Percentiles rank a stretch among this genome's conserved stretches.
Evolutionary conservation across 1,140 invertebrate genomes (phyloP).

Genomic region (Sarcophaga peregrina): DNA sequence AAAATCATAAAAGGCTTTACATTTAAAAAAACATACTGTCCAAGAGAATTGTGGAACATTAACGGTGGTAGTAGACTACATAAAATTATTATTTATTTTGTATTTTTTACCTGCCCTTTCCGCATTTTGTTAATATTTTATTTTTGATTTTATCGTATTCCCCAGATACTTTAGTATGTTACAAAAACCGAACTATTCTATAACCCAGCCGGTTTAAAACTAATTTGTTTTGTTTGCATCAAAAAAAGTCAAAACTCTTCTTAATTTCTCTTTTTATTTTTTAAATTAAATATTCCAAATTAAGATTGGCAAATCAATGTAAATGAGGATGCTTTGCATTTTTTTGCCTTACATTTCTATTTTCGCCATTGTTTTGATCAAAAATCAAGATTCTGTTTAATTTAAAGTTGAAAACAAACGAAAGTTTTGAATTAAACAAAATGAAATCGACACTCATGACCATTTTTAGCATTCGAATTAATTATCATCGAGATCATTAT

Average conservation of each 20-base stretch:
- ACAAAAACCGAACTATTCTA: background rate
- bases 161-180: background rate
- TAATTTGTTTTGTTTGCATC: background rate
- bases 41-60: too few relatives aligned
- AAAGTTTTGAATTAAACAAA: background rate
- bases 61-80: too few relatives aligned
- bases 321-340: background rate
- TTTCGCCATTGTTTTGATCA: background rate
- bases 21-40: too few relatives aligned
- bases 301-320: background rate
- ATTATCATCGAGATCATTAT: background rate
- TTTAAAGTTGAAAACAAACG: constrained; percentile 33
- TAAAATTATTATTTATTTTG: too few relatives aligned
- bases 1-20: too few relatives aligned
- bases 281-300: background rate
- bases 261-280: background rate
- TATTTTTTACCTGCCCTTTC: background rate
- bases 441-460: background rate
- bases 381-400: background rate
- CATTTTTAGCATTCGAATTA: background rate
- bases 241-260: background rate
- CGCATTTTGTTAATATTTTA: background rate
- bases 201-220: background rate
- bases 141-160: background rate
- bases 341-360: background rate